Evolutionary conservation across 2,797 vertebrate genomes (phyloP), one percentile per base, ranked within the genome.

Genomic region (Onychomys leucogaster): DNA sequence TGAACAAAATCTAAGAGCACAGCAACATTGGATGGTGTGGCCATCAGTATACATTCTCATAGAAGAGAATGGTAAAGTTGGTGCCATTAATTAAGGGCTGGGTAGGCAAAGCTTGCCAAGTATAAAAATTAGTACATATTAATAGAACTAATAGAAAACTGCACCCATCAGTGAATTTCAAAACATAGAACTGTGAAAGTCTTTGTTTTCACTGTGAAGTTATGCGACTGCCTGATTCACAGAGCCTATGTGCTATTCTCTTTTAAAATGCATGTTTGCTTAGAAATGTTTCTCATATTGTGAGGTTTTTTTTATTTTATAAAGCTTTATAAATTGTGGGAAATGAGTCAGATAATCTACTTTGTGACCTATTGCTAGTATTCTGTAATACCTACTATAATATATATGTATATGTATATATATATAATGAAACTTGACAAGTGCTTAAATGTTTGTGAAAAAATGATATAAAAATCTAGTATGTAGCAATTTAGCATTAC

Each of bases 101-200:
- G 6, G 10, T 13, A 13, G 7, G 32, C 10, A 84, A 41, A 84
- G 2, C 5, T 19, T 78, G 4, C 9, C 37, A 23, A 13, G 32
- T 59, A 2, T 43, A 59, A 17, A 23, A 21, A 59, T 32, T 73
- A 57, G 27, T 23, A 59, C 3, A 88, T 11, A 32, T 43, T 43
- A 55, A 27, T 16, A 86, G 21, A 71, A 37, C 43, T 27, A 63
- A 6, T n/a, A 49, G 32, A 2, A 14, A 16, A 67, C 1, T 43
- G 29, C 2, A 25, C 5, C 3, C 29, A 4, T 2, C 14, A 19
- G 7, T 19, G 0, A 19, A 17, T 46, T 27, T 10, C 27, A 13
- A 37, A 27, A 13, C 32, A 25, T 2, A 49, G 41, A 46, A 2
- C 55, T 46, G 17, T 46, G 37, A 61, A 34, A 34, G 27, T n/a